Evolutionary conservation across 2,797 vertebrate genomes (phyloP).

Genomic region (Rhinella marina): DNA sequence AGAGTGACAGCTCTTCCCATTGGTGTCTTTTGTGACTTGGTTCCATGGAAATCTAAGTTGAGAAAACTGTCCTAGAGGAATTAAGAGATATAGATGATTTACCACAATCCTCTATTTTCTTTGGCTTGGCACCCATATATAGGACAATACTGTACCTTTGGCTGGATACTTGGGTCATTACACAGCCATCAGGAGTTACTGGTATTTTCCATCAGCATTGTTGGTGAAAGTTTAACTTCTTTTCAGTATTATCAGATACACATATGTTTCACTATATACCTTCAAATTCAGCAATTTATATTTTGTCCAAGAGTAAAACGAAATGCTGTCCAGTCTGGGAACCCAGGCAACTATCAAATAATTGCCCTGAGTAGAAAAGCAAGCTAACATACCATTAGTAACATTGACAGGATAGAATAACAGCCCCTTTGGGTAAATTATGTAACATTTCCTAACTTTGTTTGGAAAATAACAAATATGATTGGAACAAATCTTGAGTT

Average conservation of each 20-base stretch:
- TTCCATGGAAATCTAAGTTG: too few relatives aligned
- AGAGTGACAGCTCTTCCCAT: neutral
- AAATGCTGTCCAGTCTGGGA: neutral
- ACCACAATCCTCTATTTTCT: neutral
- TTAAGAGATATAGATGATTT: too few relatives aligned
- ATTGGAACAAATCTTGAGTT: neutral
- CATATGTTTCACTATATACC: too few relatives aligned
- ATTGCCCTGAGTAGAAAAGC: neutral
- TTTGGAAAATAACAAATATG: neutral
- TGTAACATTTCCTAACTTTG: neutral
- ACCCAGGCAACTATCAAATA: neutral
- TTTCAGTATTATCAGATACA: neutral
- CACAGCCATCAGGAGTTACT: neutral
- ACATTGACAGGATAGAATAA: neutral
- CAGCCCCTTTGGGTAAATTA: neutral
- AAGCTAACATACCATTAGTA: neutral
- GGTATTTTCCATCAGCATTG: neutral
- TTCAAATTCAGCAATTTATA: too few relatives aligned
- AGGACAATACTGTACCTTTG: too few relatives aligned
- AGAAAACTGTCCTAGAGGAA: too few relatives aligned
- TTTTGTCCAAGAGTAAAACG: too few relatives aligned
- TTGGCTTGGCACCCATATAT: neutral
- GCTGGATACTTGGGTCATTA: too few relatives aligned
- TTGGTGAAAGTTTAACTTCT: neutral
- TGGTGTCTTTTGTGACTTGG: too few relatives aligned